A percentile compares a stretch with the other conserved stretches of the same genome.
Evolutionary conservation across 2,113 vertebrate genomes (phyloP).

Genomic region (Alexandromys fortis): DNA sequence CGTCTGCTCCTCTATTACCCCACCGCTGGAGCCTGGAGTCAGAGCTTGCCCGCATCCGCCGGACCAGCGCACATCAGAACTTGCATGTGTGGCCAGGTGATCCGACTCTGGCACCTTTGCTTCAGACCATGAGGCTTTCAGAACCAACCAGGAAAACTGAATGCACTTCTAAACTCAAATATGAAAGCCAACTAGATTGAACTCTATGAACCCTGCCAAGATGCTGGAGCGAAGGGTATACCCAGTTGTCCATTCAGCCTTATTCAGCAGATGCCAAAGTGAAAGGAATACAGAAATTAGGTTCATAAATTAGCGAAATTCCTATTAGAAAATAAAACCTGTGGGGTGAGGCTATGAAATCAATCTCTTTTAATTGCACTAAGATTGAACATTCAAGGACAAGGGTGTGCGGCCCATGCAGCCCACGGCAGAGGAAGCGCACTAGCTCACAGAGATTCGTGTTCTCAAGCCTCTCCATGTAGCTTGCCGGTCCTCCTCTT

Average conservation of each 20-base stretch:
- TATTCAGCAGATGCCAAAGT: background rate
- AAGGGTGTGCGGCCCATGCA: background rate
- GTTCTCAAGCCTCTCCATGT: background rate
- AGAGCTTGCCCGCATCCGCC: background rate
- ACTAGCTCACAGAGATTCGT: too few relatives aligned
- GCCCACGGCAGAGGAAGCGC: background rate
- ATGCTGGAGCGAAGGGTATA: background rate
- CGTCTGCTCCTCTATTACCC: fast-evolving
- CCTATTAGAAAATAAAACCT: background rate
- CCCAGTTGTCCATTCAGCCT: background rate
- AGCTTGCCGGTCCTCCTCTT: too few relatives aligned
- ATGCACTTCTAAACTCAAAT: background rate
- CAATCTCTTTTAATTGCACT: background rate
- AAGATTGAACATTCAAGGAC: background rate
- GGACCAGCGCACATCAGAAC: background rate
- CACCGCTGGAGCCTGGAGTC: background rate
- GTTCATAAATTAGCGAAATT: background rate
- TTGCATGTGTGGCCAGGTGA: background rate
- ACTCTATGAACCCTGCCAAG: background rate
- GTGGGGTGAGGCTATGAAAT: background rate
- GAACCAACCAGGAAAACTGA: background rate
- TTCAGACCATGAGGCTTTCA: background rate
- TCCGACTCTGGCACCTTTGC: background rate
- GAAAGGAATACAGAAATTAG: background rate
- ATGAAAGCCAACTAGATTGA: background rate